phyloP scores from a whole-genome alignment of 2,888 invertebrate species.

The Pterostichus niger region DNA sequence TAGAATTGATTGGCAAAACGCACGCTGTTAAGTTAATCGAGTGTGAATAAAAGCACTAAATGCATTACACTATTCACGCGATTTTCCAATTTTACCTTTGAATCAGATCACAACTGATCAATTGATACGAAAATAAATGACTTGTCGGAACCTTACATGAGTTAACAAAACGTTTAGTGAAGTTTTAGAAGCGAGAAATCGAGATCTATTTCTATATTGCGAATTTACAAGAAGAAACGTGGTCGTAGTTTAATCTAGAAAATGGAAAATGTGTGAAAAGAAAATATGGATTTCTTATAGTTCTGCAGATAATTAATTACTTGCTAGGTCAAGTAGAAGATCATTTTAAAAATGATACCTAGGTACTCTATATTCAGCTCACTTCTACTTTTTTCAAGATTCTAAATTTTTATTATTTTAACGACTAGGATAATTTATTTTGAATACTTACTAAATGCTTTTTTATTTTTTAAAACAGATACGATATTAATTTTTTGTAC shows the following conservation, averaged over 20 bases:
- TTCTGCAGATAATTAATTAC: background rate
- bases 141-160: background rate
- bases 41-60: constrained; percentile 2
- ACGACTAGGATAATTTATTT: too few relatives aligned
- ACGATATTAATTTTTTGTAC: too few relatives aligned
- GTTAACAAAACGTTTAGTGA: background rate
- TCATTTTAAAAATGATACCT: constrained; percentile 1
- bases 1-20: constrained; percentile 11
- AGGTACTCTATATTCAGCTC: background rate
- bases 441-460: too few relatives aligned
- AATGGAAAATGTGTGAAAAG: constrained; percentile 4
- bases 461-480: too few relatives aligned
- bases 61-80: constrained; percentile 44
- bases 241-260: background rate
- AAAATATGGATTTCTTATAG: background rate
- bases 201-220: constrained; percentile 13
- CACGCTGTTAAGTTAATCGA: constrained; percentile 39
- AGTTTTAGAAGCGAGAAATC: background rate
- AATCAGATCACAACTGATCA: constrained; percentile 43
- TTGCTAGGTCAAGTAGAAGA: constrained; percentile 10
- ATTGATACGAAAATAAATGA: constrained; percentile 35
- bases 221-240: background rate
- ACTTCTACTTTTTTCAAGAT: too few relatives aligned
- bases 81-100: constrained; percentile 40
- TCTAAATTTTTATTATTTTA: too few relatives aligned